These are phyloP conservation scores for Corydoras maculifer DNA, from an alignment of 2,113 vertebrate species.

Conservation along the genomic window DNA sequence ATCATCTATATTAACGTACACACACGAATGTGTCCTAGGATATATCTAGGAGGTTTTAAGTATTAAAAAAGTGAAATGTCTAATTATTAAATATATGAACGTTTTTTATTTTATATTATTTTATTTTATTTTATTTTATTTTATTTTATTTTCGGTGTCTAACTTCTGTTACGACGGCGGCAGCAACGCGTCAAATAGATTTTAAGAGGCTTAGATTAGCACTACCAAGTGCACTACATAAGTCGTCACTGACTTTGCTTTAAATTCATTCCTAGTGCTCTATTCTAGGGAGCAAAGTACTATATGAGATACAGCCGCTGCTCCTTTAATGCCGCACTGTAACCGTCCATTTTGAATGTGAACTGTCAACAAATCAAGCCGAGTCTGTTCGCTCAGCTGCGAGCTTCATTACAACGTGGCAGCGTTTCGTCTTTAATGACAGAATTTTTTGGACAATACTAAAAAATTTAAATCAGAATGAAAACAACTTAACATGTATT, in stretches of 20 bases:
- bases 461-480: too few species aligned
- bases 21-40: too few species aligned
- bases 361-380: constrained; percentile 11
- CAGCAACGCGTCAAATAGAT: background rate
- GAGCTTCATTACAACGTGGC: background rate
- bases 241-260: background rate
- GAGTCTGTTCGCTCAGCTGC: background rate
- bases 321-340: constrained; percentile 4
- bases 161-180: background rate
- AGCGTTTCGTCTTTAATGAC: background rate
- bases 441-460: too few species aligned
- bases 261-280: background rate
- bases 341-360: constrained; percentile 26
- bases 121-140: too few species aligned
- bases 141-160: too few species aligned
- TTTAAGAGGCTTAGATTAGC: background rate
- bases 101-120: too few species aligned
- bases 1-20: too few species aligned
- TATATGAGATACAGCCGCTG: constrained; percentile 2
- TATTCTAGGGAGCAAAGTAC: background rate
- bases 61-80: too few species aligned
- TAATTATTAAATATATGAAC: too few species aligned
- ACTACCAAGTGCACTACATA: background rate
- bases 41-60: too few species aligned
- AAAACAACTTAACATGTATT: too few species aligned